These are phyloP conservation scores for Dunckerocampus dactyliophorus DNA, from an alignment of 2,113 vertebrate genomes.

Conservation along the genomic window DNA sequence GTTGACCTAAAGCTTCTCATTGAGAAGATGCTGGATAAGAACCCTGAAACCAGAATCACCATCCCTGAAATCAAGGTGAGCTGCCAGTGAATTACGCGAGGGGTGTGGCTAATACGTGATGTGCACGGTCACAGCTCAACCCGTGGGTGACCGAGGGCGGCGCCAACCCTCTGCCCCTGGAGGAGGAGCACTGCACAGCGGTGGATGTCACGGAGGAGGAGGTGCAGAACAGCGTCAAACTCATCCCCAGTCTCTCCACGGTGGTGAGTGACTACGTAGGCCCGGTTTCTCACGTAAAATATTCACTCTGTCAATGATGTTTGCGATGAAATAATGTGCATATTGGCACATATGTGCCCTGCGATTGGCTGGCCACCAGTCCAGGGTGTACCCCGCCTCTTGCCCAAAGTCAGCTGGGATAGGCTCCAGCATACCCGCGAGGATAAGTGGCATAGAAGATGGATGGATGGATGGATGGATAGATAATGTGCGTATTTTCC, in stretches of 20 bases:
- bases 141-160: conserved; percentile 82
- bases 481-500: too few relatives aligned
- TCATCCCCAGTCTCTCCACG: conserved; percentile 86
- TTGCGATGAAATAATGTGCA: too few relatives aligned
- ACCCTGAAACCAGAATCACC: conserved; percentile 83
- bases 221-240: conserved; percentile 89
- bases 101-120: neutral
- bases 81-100: too few relatives aligned
- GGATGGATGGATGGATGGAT: too few relatives aligned
- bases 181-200: conserved; percentile 87
- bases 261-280: conserved; percentile 76
- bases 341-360: too few relatives aligned
- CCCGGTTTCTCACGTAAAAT: neutral
- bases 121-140: conserved; percentile 71
- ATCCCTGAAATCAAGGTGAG: conserved; percentile 88
- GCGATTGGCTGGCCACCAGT: too few relatives aligned
- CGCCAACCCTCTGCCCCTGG: conserved; percentile 79
- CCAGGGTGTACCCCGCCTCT: too few relatives aligned
- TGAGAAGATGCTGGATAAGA: conserved; percentile 87
- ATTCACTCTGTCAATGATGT: neutral
- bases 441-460: too few relatives aligned
- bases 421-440: too few relatives aligned
- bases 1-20: conserved; percentile 81
- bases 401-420: too few relatives aligned
- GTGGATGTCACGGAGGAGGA: conserved; percentile 95